Evolutionary conservation across 2,888 invertebrate genomes (phyloP).

Genomic region (Ormyrus nitidulus): DNA sequence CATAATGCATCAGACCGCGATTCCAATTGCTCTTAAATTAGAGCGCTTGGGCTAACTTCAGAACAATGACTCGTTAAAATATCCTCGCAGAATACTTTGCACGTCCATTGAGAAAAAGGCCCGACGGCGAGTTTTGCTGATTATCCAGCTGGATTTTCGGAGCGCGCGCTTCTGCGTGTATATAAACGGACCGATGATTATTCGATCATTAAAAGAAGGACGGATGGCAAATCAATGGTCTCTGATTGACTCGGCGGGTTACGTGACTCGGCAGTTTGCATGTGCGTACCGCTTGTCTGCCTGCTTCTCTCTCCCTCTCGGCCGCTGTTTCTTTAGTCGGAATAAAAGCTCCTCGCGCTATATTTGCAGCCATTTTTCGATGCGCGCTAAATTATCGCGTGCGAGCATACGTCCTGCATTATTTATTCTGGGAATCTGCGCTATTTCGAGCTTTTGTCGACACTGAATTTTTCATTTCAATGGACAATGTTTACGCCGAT

Average conservation of each 20-base stretch:
- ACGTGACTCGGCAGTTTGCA: conserved; percentile 32
- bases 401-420: not conserved
- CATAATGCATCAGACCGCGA: not conserved
- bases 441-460: not conserved
- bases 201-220: conserved; percentile 50
- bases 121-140: too few relatives aligned
- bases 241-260: conserved; percentile 45
- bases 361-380: not conserved
- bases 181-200: conserved; percentile 22
- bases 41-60: not conserved
- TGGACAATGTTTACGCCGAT: not conserved
- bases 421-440: not conserved
- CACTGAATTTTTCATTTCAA: not conserved
- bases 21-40: not conserved
- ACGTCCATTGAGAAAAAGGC: too few relatives aligned
- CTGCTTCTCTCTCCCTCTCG: too few relatives aligned
- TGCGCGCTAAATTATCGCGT: not conserved
- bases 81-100: too few relatives aligned
- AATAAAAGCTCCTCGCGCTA: conserved; percentile 31
- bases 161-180: too few relatives aligned
- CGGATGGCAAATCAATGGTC: conserved; percentile 45
- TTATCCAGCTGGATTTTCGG: too few relatives aligned
- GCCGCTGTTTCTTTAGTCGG: conserved; percentile 32
- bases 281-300: not conserved
- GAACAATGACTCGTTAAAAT: conserved; percentile 22